A percentile compares a stretch with the other conserved stretches of the same genome.
These are phyloP conservation scores for Acleris cristana DNA, from an alignment of 2,888 invertebrate species.

Conservation along the genomic window DNA sequence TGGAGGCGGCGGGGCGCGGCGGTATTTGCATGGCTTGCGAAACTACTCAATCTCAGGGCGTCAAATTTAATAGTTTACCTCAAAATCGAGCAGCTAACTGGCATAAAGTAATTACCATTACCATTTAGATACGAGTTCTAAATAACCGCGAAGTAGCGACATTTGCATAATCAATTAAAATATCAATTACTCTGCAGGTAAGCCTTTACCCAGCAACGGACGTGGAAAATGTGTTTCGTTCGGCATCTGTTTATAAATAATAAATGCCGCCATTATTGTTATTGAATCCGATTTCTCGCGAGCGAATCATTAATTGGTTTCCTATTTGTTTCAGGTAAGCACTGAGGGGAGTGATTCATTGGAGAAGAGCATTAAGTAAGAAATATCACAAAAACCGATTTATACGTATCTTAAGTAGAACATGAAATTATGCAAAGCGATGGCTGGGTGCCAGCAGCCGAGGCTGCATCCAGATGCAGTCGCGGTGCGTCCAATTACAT, in stretches of 20 bases:
- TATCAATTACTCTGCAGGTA: constrained; percentile 56
- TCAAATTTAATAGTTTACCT: constrained; percentile 32
- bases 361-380: not conserved
- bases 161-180: constrained; percentile 64
- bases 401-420: constrained; percentile 58
- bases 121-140: constrained; percentile 31
- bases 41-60: constrained; percentile 27
- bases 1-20: constrained; percentile 7
- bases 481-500: constrained; percentile 77
- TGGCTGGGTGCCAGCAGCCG: constrained; percentile 72
- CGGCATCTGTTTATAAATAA: constrained; percentile 14
- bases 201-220: constrained; percentile 37
- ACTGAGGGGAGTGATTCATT: not conserved
- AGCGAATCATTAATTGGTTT: constrained; percentile 14
- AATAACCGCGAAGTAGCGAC: constrained; percentile 34
- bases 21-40: constrained; percentile 24
- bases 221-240: constrained; percentile 57
- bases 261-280: constrained; percentile 18
- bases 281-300: constrained; percentile 14
- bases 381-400: constrained; percentile 44
- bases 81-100: constrained; percentile 27
- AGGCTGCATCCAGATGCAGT: constrained; percentile 73
- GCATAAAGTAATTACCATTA: constrained; percentile 34
- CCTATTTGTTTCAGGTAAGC: constrained; percentile 30
- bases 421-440: constrained; percentile 72